Base-by-base conservation (phyloP, 2,797 vertebrate species). In the Alauda arvensis region DNA sequence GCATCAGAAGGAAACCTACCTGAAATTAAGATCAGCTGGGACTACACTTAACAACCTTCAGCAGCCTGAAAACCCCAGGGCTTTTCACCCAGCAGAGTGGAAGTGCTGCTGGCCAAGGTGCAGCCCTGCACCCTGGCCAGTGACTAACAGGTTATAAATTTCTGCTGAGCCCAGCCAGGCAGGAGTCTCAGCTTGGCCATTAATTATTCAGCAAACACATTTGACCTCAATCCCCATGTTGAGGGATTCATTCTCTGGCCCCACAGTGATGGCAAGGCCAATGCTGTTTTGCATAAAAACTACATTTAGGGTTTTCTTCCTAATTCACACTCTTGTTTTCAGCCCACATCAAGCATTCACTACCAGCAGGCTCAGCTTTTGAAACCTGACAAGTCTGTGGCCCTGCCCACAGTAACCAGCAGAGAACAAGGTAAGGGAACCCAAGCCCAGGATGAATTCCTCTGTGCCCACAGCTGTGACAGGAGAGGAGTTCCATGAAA, bases 301-400 rank as follows among this genome's bases (percentile, higher is more conserved):
- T 51, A 63, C 18, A 23, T 25, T 34, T 14, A 37, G 5, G 3
- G 11, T 3, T 63, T 49, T 34, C 40, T 1, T 1, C 29, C n/a
- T 45, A 59, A 57, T 39, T 80, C 17, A 65, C 23, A 24, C 8
- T 45, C 26, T 45, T 3, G 46, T 75, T 77, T 61, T 57, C 74
- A 76, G 62, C 51, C 62, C 9, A 4, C 14, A 26, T 29, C 53
- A 33, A 5, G 4, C 37, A 24, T 51, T 71, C 48, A 8, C 25
- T 77, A 25, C 55, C 43, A 31, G 3, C 51, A 65, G 28, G 7
- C 37, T 71, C 19, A 26, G 70, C 34, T 55, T 62, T 45, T 72
- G 55, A 40, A 55, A 65, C 18, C 23, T 4, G 21, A 3, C 8
- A 10, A 14, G n/a, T 29, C 6, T 3, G 0, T 18, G 24, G 8